A percentile compares a stretch with the other conserved stretches of the same genome.
phyloP scores from a whole-genome alignment of 2,888 invertebrate species.

The Xestia ashworthii region DNA sequence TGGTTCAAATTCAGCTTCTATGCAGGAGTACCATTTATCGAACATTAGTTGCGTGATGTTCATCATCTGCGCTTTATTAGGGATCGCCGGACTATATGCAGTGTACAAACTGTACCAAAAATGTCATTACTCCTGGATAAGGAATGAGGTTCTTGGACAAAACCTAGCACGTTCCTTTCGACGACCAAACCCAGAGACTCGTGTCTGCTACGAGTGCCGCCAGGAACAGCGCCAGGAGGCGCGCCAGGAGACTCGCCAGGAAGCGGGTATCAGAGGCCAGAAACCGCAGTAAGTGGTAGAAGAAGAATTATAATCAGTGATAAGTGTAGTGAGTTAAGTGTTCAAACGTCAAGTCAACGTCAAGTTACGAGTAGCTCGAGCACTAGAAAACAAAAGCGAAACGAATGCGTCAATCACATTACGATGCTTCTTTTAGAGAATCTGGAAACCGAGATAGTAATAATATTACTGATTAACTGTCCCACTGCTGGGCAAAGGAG shows the following conservation, averaged over 20 bases:
- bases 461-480: no score
- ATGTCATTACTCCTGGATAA: background rate
- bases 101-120: background rate
- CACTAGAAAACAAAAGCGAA: slow-evolving; percentile 5
- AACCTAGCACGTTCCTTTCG: background rate
- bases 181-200: background rate
- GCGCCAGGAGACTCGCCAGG: no score
- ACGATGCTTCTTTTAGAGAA: background rate
- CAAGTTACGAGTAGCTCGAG: no score
- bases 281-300: no score
- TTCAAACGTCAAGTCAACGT: no score
- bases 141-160: background rate
- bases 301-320: no score
- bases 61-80: background rate
- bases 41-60: background rate
- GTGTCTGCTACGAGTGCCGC: background rate
- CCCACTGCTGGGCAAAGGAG: no score
- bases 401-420: background rate
- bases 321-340: no score
- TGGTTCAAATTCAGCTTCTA: background rate
- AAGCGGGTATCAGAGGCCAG: no score
- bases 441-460: background rate
- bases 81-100: background rate
- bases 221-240: no score
- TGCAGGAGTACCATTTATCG: slow-evolving; percentile 1